phyloP scores from a whole-genome alignment of 2,888 invertebrate species.

The Ophion slaviceki region DNA sequence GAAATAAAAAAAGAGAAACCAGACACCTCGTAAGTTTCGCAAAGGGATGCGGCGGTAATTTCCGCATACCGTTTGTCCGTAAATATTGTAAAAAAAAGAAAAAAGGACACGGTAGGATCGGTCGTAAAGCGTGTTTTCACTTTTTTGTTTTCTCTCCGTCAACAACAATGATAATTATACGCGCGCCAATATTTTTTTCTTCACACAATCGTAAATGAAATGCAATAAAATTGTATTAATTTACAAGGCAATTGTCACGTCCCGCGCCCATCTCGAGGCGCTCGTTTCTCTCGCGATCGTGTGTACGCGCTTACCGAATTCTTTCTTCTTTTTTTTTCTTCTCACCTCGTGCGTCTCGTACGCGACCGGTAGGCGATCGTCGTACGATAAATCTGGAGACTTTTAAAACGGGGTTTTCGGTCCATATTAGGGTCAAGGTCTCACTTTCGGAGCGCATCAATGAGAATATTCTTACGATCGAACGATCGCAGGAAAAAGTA shows the following conservation, averaged over 20 bases:
- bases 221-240: conserved; percentile 56
- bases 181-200: conserved; percentile 27
- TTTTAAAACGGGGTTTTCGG: too few species aligned
- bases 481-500: too few species aligned
- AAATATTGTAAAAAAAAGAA: conserved; percentile 1
- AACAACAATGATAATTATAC: conserved; percentile 41
- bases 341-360: background rate
- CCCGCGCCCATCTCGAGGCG: conserved; percentile 14
- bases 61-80: conserved; percentile 32
- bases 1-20: conserved; percentile 13
- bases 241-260: conserved; percentile 50
- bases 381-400: too few species aligned
- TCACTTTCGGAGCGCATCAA: too few species aligned
- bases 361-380: too few species aligned
- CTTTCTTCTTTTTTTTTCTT: background rate
- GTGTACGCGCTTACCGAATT: background rate
- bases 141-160: conserved; percentile 48
- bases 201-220: conserved; percentile 55
- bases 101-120: conserved; percentile 22
- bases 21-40: conserved; percentile 13
- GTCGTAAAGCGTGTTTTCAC: conserved; percentile 41
- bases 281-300: background rate
- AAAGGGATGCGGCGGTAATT: conserved; percentile 32
- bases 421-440: too few species aligned
- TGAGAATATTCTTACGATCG: too few species aligned